Percentiles rank a stretch among this genome's conserved stretches.
These are phyloP conservation scores for Mamestra configurata DNA, from an alignment of 1,140 invertebrate genomes.

Conservation along the genomic window DNA sequence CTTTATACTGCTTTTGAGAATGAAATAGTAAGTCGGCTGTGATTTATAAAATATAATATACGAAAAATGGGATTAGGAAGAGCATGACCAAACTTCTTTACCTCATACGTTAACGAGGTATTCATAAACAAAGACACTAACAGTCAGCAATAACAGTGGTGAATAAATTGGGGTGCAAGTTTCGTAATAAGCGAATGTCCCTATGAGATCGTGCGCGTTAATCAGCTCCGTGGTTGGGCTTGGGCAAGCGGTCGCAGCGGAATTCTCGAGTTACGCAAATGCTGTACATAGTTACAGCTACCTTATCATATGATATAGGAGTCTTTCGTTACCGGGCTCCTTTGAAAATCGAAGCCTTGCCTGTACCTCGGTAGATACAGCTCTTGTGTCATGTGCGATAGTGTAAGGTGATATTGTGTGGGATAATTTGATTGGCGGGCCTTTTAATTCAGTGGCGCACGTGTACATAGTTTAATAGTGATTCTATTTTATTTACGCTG, in stretches of 20 bases:
- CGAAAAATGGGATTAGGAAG: neutral
- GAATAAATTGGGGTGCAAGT: slow-evolving; percentile 30
- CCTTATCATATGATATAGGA: slow-evolving; percentile 21
- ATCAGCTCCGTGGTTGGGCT: slow-evolving; percentile 38
- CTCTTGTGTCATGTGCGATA: slow-evolving; percentile 29
- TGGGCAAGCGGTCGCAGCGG: slow-evolving; percentile 41
- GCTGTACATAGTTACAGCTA: neutral
- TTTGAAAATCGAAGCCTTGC: slow-evolving; percentile 27
- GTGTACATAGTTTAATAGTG: slow-evolving; percentile 22
- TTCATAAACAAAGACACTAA: slow-evolving; percentile 9
- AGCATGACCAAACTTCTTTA: neutral
- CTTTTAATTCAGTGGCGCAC: neutral
- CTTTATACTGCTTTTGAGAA: slow-evolving; percentile 19
- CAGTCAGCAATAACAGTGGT: slow-evolving; percentile 29
- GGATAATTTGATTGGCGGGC: slow-evolving; percentile 32
- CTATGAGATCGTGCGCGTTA: slow-evolving; percentile 37
- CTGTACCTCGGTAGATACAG: no score
- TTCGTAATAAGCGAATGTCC: slow-evolving; percentile 41
- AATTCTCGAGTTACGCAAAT: slow-evolving; percentile 57
- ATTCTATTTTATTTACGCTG: neutral
- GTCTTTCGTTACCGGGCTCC: slow-evolving; percentile 10
- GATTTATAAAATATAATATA: no score
- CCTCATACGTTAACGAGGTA: slow-evolving; percentile 6
- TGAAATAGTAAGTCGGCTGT: neutral
- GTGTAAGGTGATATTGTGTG: slow-evolving; percentile 30